A percentile compares a stretch with the other conserved stretches of the same genome.
These are phyloP conservation scores for Petromus typicus DNA, from an alignment of 2,113 vertebrate species.

Conservation along the genomic window DNA sequence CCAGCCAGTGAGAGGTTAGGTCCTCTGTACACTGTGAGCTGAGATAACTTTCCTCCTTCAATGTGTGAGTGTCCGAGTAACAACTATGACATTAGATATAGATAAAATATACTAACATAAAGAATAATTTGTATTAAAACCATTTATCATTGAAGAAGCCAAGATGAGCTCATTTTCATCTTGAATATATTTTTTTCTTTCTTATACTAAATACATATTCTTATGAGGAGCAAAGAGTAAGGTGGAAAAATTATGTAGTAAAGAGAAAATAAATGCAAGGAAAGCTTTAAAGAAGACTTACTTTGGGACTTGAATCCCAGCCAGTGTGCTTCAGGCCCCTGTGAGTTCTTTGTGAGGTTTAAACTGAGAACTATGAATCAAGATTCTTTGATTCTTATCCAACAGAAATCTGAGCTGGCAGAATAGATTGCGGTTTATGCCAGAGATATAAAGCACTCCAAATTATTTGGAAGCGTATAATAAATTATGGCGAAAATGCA, in stretches of 20 bases:
- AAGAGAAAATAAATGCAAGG: background rate
- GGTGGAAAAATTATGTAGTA: background rate
- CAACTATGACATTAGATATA: background rate
- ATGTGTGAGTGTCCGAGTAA: background rate
- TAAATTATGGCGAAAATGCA: conserved; percentile 58
- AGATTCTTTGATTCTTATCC: background rate
- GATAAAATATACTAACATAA: background rate
- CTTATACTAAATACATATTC: background rate
- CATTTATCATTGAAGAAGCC: background rate
- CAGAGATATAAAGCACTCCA: conserved; percentile 8
- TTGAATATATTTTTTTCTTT: background rate
- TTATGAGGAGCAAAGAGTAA: background rate
- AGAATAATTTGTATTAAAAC: background rate
- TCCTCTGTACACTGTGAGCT: background rate
- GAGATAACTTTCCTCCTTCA: background rate
- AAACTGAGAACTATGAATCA: background rate
- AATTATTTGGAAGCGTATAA: conserved; percentile 34
- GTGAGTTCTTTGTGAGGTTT: background rate
- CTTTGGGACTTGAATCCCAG: background rate
- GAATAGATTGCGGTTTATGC: background rate
- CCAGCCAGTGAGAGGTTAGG: background rate
- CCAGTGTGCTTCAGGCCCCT: background rate
- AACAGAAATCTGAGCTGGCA: conserved; percentile 6
- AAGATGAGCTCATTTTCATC: background rate
- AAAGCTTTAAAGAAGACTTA: background rate